Conservation (phyloP, 2,888 invertebrate species). For the Perizoma flavofasciatum region DNA sequence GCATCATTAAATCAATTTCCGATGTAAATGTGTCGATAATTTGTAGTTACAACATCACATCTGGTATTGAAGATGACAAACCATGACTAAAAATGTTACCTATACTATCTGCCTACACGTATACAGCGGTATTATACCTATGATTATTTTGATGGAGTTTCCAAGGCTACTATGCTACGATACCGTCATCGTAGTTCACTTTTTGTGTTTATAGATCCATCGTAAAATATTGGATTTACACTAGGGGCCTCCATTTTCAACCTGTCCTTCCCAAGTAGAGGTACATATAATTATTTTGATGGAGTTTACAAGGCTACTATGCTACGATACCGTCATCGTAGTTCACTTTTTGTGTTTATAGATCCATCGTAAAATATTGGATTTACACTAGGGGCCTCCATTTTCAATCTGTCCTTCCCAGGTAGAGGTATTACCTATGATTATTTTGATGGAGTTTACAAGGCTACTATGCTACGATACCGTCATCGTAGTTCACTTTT, state of each 20-base stretch:
- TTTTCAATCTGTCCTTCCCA: no score
- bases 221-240: no score
- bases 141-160: background rate
- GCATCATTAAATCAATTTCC: conserved; percentile 22
- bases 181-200: no score
- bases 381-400: no score
- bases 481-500: no score
- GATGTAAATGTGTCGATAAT: conserved; percentile 18
- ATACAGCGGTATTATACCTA: background rate
- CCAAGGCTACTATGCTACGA: background rate
- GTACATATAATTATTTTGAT: background rate
- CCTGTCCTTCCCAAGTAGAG: no score
- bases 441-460: background rate
- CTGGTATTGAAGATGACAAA: conserved; percentile 16
- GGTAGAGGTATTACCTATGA: background rate
- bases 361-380: no score
- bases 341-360: no score
- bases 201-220: no score
- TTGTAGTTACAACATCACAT: conserved; percentile 7
- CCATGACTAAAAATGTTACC: conserved; percentile 23
- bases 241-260: no score
- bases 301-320: background rate
- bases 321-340: background rate
- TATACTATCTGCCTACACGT: background rate
- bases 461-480: background rate